Evolutionary conservation across 2,888 invertebrate species (phyloP), one percentile per base, ranked within the genome.

Genomic region (Pristionchus fissidentatus): DNA sequence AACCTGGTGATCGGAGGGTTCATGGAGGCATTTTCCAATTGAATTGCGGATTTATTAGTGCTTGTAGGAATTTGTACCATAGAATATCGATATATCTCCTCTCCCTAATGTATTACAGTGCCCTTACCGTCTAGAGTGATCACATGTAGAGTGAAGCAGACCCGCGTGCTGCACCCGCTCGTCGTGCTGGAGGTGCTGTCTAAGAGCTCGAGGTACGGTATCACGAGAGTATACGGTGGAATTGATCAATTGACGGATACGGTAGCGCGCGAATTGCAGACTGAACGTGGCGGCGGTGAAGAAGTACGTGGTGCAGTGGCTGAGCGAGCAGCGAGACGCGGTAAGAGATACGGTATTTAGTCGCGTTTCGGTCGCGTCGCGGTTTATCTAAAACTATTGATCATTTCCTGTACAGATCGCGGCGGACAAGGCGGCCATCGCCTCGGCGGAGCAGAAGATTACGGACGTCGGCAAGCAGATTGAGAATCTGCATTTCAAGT

Each of bases 111-210:
- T n/a, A n/a, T n/a, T n/a, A n/a, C n/a, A n/a, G n/a, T n/a, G n/a
- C n/a, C n/a, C n/a, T n/a, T n/a, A n/a, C 49, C 13, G 19, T 49
- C 19, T 49, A 15, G 22, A 60, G 8, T 22, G 41, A 13, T 82
- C 19, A 10, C 29, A 73, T 88, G 55, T 41, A 92, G 93, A 91
- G 93, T 95, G 94, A 96, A 96, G 75, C 95, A 95, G 90, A 95
- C 96, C 92, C 95, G 95, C 88, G 94, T 96, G 4, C 94, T 97
- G 80, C 96, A 97, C 0, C 97, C 97, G 0, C 94, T 97, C 90
- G 95, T 96, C 93, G 96, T 97, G n/a, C 94, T 97, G 70, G 96
- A 97, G 92, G 96, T 96, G 46, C 94, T 98, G 49, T 95, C 96
- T 8, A 95, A 95, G 85, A 95, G 96, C 32, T 94, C 95, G 15